These are phyloP conservation scores for Apamea monoglypha DNA, from an alignment of 2,888 invertebrate genomes.

Conservation along the genomic window DNA sequence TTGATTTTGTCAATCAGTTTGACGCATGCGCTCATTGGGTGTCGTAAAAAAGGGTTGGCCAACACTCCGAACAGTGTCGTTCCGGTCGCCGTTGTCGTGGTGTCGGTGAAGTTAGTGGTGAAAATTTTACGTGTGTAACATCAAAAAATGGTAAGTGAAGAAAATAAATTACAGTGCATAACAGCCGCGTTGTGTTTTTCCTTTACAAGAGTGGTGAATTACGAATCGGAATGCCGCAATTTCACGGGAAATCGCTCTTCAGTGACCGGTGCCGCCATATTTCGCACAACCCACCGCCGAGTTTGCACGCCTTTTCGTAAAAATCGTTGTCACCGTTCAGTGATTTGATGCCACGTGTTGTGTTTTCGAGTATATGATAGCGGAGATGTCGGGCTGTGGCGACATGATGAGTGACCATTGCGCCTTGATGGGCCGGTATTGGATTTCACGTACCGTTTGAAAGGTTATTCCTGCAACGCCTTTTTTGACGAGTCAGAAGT, in stretches of 20 bases:
- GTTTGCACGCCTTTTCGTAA: slow-evolving; percentile 89
- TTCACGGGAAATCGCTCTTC: slow-evolving; percentile 77
- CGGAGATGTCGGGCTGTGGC: slow-evolving; percentile 61
- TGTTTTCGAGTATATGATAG: slow-evolving; percentile 75
- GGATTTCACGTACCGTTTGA: slow-evolving; percentile 87
- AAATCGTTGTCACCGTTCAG: slow-evolving; percentile 88
- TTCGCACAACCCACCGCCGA: slow-evolving; percentile 86
- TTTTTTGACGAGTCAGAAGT: slow-evolving; percentile 83
- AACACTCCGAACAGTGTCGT: slow-evolving; percentile 89
- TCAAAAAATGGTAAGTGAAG: slow-evolving; percentile 90
- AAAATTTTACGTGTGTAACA: slow-evolving; percentile 89
- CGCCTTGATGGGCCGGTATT: slow-evolving; percentile 81
- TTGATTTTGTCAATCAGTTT: slow-evolving; percentile 81
- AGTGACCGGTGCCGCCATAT: slow-evolving; percentile 90
- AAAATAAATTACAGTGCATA: slow-evolving; percentile 83
- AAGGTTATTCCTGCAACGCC: slow-evolving; percentile 87
- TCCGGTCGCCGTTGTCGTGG: slow-evolving; percentile 89
- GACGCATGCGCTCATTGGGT: slow-evolving; percentile 90
- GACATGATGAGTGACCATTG: slow-evolving; percentile 68
- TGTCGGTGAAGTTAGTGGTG: slow-evolving; percentile 89
- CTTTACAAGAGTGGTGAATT: slow-evolving; percentile 72
- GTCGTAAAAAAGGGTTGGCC: slow-evolving; percentile 83
- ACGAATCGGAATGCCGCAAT: slow-evolving; percentile 74
- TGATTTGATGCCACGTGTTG: slow-evolving; percentile 90
- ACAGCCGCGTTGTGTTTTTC: slow-evolving; percentile 78